Base-by-base conservation (phyloP, 1,140 invertebrate genomes). In the Prorops nasuta region DNA sequence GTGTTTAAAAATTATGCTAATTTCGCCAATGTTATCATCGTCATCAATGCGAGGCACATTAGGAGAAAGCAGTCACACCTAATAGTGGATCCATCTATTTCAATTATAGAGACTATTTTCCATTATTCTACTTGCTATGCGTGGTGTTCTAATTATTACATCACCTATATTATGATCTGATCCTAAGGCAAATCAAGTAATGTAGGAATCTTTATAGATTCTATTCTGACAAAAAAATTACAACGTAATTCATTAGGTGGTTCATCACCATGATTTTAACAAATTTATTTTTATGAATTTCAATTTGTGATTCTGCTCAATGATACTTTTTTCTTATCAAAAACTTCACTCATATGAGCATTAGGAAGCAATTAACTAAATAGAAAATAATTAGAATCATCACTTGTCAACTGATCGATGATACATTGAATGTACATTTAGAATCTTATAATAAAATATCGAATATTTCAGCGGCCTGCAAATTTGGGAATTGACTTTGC, bases 21-120 rank as follows among this genome's bases (percentile, higher is more conserved):
- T 49, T 44, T 44, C 14, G 24, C 42, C 2, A 28, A 44, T 44
- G 31, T 22, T 16, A 15, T 44, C 2, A 28, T 22, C 3, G 42
- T 35, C 10, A 20, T 47, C 0, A 35, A 47, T 49, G 66, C 62
- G 17, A 68, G 63, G 42, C 62, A 63, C 45, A 44, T 67, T n/a
- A n/a, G n/a, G n/a, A n/a, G n/a, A n/a, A n/a, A n/a, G n/a, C n/a
- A n/a, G 15, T 62, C 64, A n/a, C n/a, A 10, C 10, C 16, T n/a
- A 60, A 58, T 24, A 55, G 60, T 39, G 63, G 62, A 31, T 61
- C 62, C 0, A 12, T 48, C n/a, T 72, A 50, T 52, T 66, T 56
- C 22, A 77, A 75, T 42, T 69, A 71, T 35, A 77, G 74, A 51
- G 40, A 44, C n/a, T 62, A 49, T 20, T 73, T 67, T 60, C 51